phyloP scores from a whole-genome alignment of 2,888 invertebrate species.

The Drosophila picticornis region DNA sequence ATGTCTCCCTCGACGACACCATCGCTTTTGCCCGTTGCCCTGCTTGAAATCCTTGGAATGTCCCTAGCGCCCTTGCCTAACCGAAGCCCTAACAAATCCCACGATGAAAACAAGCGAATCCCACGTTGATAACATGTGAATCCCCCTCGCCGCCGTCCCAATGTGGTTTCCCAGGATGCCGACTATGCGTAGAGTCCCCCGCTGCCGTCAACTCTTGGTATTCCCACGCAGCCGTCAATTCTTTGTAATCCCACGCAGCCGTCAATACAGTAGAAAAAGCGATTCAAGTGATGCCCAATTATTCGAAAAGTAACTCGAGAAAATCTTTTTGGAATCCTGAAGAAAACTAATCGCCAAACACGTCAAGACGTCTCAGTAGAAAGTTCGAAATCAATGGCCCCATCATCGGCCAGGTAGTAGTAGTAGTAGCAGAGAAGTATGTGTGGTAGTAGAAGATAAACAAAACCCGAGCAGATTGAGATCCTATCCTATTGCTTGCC shows the following conservation, averaged over 20 bases:
- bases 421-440: constrained; percentile 10
- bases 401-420: constrained; percentile 11
- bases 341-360: constrained; percentile 33
- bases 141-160: constrained; percentile 3
- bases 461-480: constrained; percentile 27
- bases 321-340: constrained; percentile 25
- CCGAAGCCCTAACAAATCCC: constrained; percentile 72
- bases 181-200: neutral
- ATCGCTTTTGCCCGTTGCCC: constrained; percentile 2
- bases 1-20: constrained; percentile 39
- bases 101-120: constrained; percentile 46
- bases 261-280: constrained; percentile 28
- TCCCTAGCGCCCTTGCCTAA: constrained; percentile 73
- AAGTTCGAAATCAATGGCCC: constrained; percentile 30
- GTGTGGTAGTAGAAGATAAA: constrained; percentile 35
- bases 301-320: constrained; percentile 23
- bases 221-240: constrained; percentile 50
- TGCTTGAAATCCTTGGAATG: constrained; percentile 23
- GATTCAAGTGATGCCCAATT: constrained; percentile 17
- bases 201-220: neutral
- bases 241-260: constrained; percentile 60
- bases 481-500: constrained; percentile 49
- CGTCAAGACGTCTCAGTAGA: constrained; percentile 36
- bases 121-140: constrained; percentile 1
- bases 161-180: neutral